Evolutionary conservation across 2,888 invertebrate species (phyloP), one percentile per base, ranked within the genome.

Genomic region (Plusia festucae): DNA sequence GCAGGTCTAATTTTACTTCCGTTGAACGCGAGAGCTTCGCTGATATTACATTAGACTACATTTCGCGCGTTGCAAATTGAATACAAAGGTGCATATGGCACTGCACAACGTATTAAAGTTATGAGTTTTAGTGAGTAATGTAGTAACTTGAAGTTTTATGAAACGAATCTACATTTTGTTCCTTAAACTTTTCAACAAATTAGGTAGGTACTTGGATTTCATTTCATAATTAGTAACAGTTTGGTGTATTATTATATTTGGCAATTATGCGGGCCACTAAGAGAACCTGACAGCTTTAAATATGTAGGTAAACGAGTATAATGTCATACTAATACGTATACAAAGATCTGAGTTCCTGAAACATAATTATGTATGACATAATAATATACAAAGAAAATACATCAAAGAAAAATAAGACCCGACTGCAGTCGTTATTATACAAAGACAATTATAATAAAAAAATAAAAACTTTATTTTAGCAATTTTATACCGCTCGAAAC

Each of bases 1-100:
- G 61, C 57, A 40, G 18, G 40, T 68, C 52, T 81, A 80, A 86
- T 82, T 84, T 84, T 66, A 70, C 54, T 66, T 74, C 70, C 76
- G 75, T 80, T 79, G 74, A 75, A 78, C 65, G 65, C 54, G 73
- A 66, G 65, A 77, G 70, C 69, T 65, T 64, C 73, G 57, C 74
- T 76, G 70, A 65, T 46, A 53, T 70, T 78, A 80, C 78, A 75
- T 73, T 76, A 74, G 77, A 73, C 65, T 58, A 55, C 40, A 22
- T 57, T 65, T 70, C 13, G 4, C 49, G 22, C 57, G 20, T 13
- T 54, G 34, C 7, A 65, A 65, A 60, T 69, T 62, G 51, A 55
- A 27, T 44, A 49, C 22, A 24, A 51, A 18, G 30, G 24, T 49
- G 11, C 32, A 40, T 22, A 20, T 56, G 51, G 20, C 20, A 20